A percentile compares a stretch with the other conserved stretches of the same genome.
phyloP scores from a whole-genome alignment of 2,113 vertebrate species.

The Elgaria multicarinata region DNA sequence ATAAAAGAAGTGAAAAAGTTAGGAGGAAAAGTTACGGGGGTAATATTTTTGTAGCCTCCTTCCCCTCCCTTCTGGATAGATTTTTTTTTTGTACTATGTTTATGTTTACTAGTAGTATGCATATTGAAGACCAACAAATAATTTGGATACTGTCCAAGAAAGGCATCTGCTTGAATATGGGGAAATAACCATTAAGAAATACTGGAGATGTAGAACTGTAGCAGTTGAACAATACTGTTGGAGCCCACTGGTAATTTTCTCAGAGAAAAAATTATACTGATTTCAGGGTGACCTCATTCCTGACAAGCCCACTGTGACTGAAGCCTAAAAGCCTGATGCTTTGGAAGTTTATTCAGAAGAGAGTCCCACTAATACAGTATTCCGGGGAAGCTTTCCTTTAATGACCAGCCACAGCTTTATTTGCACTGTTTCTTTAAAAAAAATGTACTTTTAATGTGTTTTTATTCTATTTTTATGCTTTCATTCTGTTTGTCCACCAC shows the following conservation, averaged over 20 bases:
- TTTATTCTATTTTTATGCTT: too few species aligned
- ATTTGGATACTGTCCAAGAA: constrained; percentile 61
- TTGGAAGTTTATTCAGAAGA: not conserved
- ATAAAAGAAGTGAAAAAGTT: not conserved
- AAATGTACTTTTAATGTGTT: too few species aligned
- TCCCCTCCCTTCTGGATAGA: constrained; percentile 19
- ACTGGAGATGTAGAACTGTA: constrained; percentile 53
- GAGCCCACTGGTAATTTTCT: not conserved
- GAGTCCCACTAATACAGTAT: not conserved
- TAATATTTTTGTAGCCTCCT: constrained; percentile 16
- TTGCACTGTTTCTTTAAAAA: too few species aligned
- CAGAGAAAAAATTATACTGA: not conserved
- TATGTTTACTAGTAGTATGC: constrained; percentile 32
- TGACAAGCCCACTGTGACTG: not conserved
- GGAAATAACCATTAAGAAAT: constrained; percentile 53
- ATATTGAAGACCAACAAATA: constrained; percentile 58
- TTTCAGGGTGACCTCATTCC: not conserved
- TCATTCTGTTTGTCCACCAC: too few species aligned
- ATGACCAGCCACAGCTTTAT: too few species aligned
- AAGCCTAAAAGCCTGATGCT: not conserved
- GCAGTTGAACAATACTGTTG: not conserved
- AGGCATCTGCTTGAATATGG: constrained; percentile 54
- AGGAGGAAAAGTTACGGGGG: not conserved
- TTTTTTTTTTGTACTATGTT: constrained; percentile 32
- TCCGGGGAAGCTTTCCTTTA: too few species aligned